phyloP scores from a whole-genome alignment of 2,888 invertebrate species.

The Loripinus fragilis region DNA sequence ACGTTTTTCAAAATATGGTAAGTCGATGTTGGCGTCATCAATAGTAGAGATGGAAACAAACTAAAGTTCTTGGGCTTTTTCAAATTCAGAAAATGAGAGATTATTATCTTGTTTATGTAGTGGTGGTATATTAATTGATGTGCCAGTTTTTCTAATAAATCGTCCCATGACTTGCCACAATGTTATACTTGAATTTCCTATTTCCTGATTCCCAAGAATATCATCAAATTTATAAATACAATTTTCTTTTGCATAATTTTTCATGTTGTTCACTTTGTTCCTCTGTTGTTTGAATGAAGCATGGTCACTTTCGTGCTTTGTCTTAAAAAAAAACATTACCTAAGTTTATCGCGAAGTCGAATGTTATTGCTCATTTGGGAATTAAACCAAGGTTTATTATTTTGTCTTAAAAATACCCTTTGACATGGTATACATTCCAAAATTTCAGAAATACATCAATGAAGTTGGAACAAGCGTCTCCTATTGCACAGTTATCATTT shows the following conservation, averaged over 20 bases:
- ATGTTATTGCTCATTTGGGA: neutral
- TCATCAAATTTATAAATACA: neutral
- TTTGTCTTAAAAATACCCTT: neutral
- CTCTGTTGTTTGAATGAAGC: neutral
- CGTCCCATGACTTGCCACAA: conserved; percentile 14
- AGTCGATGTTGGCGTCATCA: neutral
- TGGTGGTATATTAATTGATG: neutral
- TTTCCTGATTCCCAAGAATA: neutral
- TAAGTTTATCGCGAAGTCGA: neutral
- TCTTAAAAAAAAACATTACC: neutral
- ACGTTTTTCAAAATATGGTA: neutral
- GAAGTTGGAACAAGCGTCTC: neutral
- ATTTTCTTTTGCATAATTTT: conserved; percentile 10
- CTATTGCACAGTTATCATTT: neutral
- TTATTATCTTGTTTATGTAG: neutral
- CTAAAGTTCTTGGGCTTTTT: neutral
- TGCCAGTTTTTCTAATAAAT: conserved; percentile 1
- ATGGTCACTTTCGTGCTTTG: neutral
- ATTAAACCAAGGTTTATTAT: conserved; percentile 6
- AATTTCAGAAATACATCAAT: neutral
- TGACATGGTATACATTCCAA: neutral
- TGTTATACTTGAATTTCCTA: neutral
- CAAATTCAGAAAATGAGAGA: neutral
- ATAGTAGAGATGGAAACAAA: conserved; percentile 10
- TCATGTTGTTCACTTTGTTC: conserved; percentile 8